phyloP scores from a whole-genome alignment of 2,113 vertebrate species.

The Sturnus vulgaris region DNA sequence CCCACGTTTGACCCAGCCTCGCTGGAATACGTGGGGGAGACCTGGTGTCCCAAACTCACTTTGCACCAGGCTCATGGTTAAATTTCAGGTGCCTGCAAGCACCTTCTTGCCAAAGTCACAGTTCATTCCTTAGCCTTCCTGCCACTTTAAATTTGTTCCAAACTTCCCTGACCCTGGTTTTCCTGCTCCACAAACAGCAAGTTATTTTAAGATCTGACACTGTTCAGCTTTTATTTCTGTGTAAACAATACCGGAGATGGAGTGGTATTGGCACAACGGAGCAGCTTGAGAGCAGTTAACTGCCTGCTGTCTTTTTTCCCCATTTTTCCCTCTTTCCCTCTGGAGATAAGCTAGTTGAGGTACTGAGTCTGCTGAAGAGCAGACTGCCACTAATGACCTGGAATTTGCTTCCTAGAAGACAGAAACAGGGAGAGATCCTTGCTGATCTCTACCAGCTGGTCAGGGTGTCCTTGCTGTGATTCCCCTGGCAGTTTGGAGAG shows the following conservation, averaged over 20 bases:
- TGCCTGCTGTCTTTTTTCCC: not conserved
- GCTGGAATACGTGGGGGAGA: not conserved
- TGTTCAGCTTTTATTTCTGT: constrained; percentile 55
- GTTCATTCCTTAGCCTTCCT: not conserved
- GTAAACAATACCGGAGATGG: constrained; percentile 50
- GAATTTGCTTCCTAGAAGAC: not conserved
- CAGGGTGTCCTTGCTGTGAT: not conserved
- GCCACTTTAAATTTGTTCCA: constrained; percentile 53
- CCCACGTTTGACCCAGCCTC: not conserved
- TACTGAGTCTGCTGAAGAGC: not conserved
- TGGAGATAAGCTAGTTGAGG: not conserved
- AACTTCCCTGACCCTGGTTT: constrained; percentile 55
- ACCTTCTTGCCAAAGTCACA: not conserved
- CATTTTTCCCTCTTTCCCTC: not conserved
- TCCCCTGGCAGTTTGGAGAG: not conserved
- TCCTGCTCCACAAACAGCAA: constrained; percentile 48
- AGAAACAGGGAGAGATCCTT: not conserved
- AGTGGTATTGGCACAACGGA: constrained; percentile 51
- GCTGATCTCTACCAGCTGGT: not conserved
- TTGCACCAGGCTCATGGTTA: not conserved
- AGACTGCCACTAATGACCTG: not conserved
- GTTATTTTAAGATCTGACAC: constrained; percentile 64
- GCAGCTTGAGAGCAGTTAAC: constrained; percentile 2
- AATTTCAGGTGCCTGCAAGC: not conserved
- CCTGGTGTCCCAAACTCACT: not conserved